Evolutionary conservation across 1,140 invertebrate genomes (phyloP), one percentile per base, ranked within the genome.

Genomic region (Stenopsyche tienmushanensis): DNA sequence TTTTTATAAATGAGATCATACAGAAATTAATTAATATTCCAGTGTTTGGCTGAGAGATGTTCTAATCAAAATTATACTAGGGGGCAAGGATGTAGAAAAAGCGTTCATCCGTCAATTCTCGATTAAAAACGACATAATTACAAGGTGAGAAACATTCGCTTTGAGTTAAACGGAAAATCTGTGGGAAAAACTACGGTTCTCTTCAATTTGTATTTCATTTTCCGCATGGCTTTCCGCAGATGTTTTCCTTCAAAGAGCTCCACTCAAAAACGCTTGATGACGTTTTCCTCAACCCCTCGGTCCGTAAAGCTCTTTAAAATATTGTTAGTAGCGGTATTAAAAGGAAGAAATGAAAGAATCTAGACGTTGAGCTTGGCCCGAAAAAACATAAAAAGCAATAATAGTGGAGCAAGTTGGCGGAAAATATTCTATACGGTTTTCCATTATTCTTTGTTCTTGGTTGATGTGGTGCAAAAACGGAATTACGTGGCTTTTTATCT

Each of bases 181-280:
- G 52, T 24, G 13, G 52, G 24, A 21, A 54, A 25, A 25, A 54
- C 44, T 47, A 15, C 21, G 52, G 24, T 24, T 21, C 24, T n/a
- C 52, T 54, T 54, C 52, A 54, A 54, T 25, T 54, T 29, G 29
- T 42, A 29, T 57, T 57, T 57, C 53, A 57, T 57, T 57, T 57
- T 57, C 53, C 53, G 29, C 53, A 39, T 41, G 53, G 53, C 53
- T 42, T 39, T 13, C 44, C 44, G 17, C 44, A 47, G 10, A 20
- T 34, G 44, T 20, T 42, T 57, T 41, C 29, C 25, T 57, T 20
- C 20, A 39, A 57, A 47, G 44, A 20, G 44, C 29, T 34, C 13
- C 29, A 9, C 7, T 47, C 8, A 15, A 42, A 17, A 25, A 57
- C 53, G 23, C 49, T 52, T 24, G 53, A 57, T 47, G 53, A 57